These are phyloP conservation scores for Ctenomys sociabilis DNA, from an alignment of 2,113 vertebrate genomes.

Conservation along the genomic window DNA sequence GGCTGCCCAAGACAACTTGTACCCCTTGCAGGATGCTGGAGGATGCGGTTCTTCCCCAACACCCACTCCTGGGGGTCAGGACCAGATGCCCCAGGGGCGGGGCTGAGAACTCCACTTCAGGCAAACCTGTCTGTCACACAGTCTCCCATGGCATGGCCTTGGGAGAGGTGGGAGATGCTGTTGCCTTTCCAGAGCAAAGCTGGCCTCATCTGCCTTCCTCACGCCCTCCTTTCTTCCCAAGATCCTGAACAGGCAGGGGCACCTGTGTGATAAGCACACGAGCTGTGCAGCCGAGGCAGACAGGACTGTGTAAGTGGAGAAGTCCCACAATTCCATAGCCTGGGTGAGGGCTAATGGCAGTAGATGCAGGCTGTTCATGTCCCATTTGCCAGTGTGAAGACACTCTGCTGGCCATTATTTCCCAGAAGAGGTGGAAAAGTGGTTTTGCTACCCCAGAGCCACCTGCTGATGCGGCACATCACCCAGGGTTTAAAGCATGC, in stretches of 20 bases:
- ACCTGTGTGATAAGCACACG: not conserved
- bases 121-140: not conserved
- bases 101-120: not conserved
- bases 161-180: not conserved
- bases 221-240: rapidly evolving
- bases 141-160: not conserved
- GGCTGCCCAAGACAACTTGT: not conserved
- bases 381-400: not conserved
- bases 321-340: not conserved
- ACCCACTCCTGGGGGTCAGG: not conserved
- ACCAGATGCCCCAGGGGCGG: not conserved
- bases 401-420: not conserved
- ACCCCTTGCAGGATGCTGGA: not conserved
- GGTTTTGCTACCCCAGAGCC: not conserved
- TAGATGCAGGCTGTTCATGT: not conserved
- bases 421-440: not conserved
- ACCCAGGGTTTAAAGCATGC: not conserved
- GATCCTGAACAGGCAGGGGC: not conserved
- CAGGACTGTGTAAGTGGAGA: not conserved
- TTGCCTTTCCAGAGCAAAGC: not conserved
- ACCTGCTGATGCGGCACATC: not conserved
- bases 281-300: not conserved
- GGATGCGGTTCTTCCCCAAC: not conserved
- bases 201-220: not conserved
- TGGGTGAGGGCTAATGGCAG: not conserved